phyloP scores from a whole-genome alignment of 2,888 invertebrate species.

The Leptothorax acervorum region DNA sequence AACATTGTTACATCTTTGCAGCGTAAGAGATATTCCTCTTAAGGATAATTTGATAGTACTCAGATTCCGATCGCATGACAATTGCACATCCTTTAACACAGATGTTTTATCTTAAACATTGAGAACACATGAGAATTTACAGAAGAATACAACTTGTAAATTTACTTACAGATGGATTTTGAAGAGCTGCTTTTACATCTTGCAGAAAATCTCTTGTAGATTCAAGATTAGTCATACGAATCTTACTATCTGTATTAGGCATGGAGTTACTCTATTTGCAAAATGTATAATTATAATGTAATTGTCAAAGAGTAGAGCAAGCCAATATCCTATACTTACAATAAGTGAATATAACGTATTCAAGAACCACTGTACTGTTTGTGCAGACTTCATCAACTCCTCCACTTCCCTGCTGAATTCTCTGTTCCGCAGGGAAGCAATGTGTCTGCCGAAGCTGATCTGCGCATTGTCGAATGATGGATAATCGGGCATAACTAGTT shows the following conservation, averaged over 20 bases:
- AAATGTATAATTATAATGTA: constrained; percentile 30
- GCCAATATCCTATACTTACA: constrained; percentile 65
- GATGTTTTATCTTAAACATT: background rate
- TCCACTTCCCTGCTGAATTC: constrained; percentile 72
- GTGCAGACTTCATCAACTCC: constrained; percentile 66
- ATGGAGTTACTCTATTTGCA: constrained; percentile 59
- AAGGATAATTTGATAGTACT: constrained; percentile 75
- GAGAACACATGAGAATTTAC: constrained; percentile 2
- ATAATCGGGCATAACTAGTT: constrained; percentile 79
- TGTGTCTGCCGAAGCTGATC: constrained; percentile 77
- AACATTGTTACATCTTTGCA: constrained; percentile 68
- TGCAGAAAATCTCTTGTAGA: constrained; percentile 63
- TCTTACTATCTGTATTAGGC: constrained; percentile 9
- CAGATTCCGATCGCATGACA: constrained; percentile 74
- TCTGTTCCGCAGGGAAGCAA: constrained; percentile 68
- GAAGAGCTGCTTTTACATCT: constrained; percentile 75
- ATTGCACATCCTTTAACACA: constrained; percentile 60
- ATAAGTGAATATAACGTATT: constrained; percentile 75
- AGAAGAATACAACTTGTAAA: constrained; percentile 17
- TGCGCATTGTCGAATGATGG: constrained; percentile 75
- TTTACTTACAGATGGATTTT: constrained; percentile 74
- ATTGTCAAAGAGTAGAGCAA: background rate
- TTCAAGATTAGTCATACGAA: constrained; percentile 21
- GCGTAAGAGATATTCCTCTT: constrained; percentile 74
- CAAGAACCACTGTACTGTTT: constrained; percentile 78